phyloP scores from a whole-genome alignment of 2,888 invertebrate species.

The Napeogenes sylphis region DNA sequence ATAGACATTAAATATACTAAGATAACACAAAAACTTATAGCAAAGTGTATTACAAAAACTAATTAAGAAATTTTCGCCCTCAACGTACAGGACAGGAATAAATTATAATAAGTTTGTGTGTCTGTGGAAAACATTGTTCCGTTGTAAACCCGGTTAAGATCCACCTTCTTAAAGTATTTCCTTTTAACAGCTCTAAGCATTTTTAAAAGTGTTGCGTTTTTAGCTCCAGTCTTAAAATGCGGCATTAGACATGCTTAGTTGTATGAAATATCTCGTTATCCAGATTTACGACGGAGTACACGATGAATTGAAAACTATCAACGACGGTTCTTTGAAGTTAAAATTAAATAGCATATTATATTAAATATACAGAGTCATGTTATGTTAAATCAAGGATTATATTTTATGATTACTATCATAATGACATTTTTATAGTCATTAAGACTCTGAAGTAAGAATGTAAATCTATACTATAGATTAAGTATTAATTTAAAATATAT shows the following conservation, averaged over 20 bases:
- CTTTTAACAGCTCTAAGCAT: slow-evolving; percentile 5
- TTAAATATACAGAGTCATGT: no score
- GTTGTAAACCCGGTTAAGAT: slow-evolving; percentile 4
- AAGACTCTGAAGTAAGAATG: no score
- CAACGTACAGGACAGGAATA: slow-evolving; percentile 1
- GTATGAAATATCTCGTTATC: slow-evolving; percentile 5
- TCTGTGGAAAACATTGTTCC: background rate
- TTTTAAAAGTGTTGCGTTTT: slow-evolving; percentile 6
- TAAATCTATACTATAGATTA: no score
- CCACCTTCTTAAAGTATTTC: slow-evolving; percentile 6
- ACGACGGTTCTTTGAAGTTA: no score
- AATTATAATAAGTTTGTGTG: slow-evolving; percentile 1
- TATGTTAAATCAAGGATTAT: no score
- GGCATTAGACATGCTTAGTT: slow-evolving; percentile 1
- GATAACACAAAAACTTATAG: background rate
- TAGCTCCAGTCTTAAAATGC: slow-evolving; percentile 2
- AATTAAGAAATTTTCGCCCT: slow-evolving; percentile 1
- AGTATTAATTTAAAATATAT: no score
- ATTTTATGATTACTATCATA: no score
- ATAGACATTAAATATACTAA: background rate
- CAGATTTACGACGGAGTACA: background rate
- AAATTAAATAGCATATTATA: no score
- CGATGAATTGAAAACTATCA: background rate
- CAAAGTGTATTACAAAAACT: slow-evolving; percentile 3
- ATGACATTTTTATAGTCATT: no score